These are phyloP conservation scores for Drosophila paramelanica DNA, from an alignment of 2,888 invertebrate species.

Conservation along the genomic window DNA sequence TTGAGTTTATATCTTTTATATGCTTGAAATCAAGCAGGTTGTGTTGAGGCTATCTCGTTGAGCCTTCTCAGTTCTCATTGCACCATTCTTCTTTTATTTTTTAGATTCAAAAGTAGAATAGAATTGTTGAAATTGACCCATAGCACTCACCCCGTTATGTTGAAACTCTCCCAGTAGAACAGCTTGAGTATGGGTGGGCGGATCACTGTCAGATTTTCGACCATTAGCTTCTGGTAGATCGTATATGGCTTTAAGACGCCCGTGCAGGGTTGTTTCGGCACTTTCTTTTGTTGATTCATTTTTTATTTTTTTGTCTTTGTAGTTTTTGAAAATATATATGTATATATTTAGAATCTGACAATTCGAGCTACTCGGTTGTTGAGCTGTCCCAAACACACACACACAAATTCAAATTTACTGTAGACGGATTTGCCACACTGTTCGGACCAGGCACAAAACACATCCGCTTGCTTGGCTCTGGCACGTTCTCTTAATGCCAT, in stretches of 20 bases:
- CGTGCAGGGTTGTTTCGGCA: conserved; percentile 33
- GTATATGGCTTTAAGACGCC: conserved; percentile 28
- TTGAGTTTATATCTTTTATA: too few relatives aligned
- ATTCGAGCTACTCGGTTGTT: conserved; percentile 15
- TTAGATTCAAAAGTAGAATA: too few relatives aligned
- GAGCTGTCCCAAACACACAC: background rate
- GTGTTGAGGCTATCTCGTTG: too few relatives aligned
- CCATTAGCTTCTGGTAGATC: conserved; percentile 65
- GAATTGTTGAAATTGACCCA: too few relatives aligned
- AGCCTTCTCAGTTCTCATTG: too few relatives aligned
- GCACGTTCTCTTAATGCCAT: conserved; percentile 31
- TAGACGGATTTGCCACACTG: conserved; percentile 10
- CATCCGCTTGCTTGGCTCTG: conserved; percentile 2
- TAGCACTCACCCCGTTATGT: conserved; percentile 65
- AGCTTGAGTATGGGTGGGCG: conserved; percentile 75
- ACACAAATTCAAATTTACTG: background rate
- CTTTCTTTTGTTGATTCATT: background rate
- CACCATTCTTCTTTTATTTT: too few relatives aligned
- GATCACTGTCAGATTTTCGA: conserved; percentile 77
- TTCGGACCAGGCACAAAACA: background rate
- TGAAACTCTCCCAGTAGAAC: conserved; percentile 79
- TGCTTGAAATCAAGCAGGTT: too few relatives aligned
- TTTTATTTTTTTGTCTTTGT: background rate
- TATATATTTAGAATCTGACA: background rate
- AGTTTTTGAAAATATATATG: background rate